phyloP scores from a whole-genome alignment of 2,888 invertebrate species.

The Pollenia angustigena region DNA sequence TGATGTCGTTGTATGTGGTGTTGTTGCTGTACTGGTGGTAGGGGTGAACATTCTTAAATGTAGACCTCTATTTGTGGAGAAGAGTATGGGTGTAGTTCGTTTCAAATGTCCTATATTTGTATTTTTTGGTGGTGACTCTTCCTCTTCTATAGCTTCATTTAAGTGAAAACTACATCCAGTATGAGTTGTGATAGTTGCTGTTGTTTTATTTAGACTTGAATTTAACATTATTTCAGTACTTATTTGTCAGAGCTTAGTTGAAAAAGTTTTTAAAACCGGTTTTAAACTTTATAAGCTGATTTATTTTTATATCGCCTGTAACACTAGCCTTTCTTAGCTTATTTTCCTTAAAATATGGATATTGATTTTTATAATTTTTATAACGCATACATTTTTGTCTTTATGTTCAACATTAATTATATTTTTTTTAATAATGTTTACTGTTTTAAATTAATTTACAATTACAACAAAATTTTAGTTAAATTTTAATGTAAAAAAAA shows the following conservation, averaged over 20 bases:
- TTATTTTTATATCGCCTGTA: no score
- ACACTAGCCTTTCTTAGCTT: no score
- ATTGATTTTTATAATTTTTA: no score
- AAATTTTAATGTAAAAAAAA: no score
- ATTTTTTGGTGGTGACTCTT: slow-evolving; percentile 21
- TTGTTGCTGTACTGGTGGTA: slow-evolving; percentile 40
- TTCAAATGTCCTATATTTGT: slow-evolving; percentile 55
- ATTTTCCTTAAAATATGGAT: no score
- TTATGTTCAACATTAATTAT: no score
- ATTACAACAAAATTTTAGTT: no score
- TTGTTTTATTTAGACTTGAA: slow-evolving; percentile 28
- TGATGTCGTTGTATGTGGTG: background rate
- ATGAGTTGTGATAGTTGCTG: slow-evolving; percentile 11
- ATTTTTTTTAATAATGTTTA: no score
- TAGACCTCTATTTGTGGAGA: slow-evolving; percentile 82
- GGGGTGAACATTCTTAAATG: slow-evolving; percentile 77
- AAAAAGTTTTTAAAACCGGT: slow-evolving; percentile 7
- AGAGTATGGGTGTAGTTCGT: slow-evolving; percentile 81
- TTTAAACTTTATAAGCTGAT: background rate
- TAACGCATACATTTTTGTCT: no score
- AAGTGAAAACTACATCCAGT: slow-evolving; percentile 37
- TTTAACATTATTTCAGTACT: slow-evolving; percentile 30
- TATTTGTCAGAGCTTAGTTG: slow-evolving; percentile 16
- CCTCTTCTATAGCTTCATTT: slow-evolving; percentile 35
- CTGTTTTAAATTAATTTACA: no score